Evolutionary conservation across 2,113 vertebrate species (phyloP).

Genomic region (Euleptes europaea): DNA sequence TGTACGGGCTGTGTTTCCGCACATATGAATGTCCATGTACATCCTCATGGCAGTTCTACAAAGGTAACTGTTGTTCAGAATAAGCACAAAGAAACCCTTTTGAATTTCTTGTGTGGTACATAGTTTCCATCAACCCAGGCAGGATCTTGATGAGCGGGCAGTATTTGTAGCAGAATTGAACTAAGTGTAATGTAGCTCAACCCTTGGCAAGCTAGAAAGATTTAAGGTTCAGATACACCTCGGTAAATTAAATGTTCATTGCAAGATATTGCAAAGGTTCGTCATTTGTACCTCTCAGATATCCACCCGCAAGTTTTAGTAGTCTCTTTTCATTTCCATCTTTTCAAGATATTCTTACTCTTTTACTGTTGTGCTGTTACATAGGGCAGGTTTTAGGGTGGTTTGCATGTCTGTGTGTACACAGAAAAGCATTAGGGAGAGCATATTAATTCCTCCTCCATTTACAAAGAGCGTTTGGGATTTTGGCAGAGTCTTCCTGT

Average conservation of each 20-base stretch:
- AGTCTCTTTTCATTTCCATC: neutral
- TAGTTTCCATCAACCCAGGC: neutral
- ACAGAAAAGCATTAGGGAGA: neutral
- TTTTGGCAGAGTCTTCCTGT: neutral
- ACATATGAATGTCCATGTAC: neutral
- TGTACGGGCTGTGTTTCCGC: neutral
- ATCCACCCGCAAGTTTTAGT: neutral
- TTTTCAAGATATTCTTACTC: neutral
- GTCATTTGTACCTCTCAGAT: neutral
- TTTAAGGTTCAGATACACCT: neutral
- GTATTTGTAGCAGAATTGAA: neutral
- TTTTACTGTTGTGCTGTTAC: neutral
- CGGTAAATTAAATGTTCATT: neutral
- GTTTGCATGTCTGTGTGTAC: neutral
- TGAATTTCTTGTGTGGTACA: neutral
- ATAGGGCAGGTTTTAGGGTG: neutral
- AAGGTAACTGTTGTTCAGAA: neutral
- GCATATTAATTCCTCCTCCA: neutral
- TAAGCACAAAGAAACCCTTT: neutral
- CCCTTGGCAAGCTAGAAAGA: neutral
- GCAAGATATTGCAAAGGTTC: neutral
- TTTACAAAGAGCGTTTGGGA: neutral
- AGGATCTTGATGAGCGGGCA: rapidly evolving
- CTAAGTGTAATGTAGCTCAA: neutral
- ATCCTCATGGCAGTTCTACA: neutral